Evolutionary conservation across 2,888 invertebrate species (phyloP).

Genomic region (Campaea margaritaria): DNA sequence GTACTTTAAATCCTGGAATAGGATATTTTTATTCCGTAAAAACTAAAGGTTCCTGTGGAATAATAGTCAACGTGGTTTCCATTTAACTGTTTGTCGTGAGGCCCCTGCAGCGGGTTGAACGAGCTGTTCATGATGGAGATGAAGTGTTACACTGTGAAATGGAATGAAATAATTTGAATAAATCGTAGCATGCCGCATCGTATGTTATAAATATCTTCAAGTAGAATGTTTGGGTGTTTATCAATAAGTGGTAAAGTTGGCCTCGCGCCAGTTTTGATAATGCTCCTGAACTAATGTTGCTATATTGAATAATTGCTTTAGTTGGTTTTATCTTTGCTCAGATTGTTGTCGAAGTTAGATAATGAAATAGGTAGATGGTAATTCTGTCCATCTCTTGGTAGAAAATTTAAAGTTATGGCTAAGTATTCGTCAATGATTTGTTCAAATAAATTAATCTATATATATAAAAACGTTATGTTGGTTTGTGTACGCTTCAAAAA

Average conservation of each 20-base stretch:
- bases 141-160: background rate
- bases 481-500: too few species aligned
- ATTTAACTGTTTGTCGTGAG: too few species aligned
- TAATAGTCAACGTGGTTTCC: too few species aligned
- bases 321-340: constrained; percentile 21
- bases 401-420: background rate
- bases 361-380: constrained; percentile 4
- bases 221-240: constrained; percentile 26
- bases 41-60: too few species aligned
- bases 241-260: constrained; percentile 33
- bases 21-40: too few species aligned
- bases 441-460: too few species aligned
- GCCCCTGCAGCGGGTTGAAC: too few species aligned
- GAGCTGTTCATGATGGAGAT: too few species aligned
- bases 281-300: constrained; percentile 27
- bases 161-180: background rate
- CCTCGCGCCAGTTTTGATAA: constrained; percentile 27
- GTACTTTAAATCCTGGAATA: too few species aligned
- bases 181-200: constrained; percentile 3
- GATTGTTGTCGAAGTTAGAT: constrained; percentile 23
- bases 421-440: too few species aligned
- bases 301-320: constrained; percentile 31
- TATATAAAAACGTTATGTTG: too few species aligned
- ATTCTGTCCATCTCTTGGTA: background rate
- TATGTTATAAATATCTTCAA: constrained; percentile 2